Evolutionary conservation across 2,113 vertebrate genomes (phyloP).

Genomic region (Calidris pugnax): DNA sequence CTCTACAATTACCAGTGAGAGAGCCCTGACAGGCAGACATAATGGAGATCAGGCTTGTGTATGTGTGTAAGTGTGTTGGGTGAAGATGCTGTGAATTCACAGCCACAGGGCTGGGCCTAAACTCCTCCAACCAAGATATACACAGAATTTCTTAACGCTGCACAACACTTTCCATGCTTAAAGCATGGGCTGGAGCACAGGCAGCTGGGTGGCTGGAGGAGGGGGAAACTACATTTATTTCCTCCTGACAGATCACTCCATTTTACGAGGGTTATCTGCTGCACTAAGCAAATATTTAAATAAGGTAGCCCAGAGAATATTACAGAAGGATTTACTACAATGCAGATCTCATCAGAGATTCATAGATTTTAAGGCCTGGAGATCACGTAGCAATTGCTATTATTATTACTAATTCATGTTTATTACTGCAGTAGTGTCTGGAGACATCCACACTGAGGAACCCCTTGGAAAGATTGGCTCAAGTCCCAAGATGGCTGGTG

Average conservation of each 20-base stretch:
- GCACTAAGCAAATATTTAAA: slow-evolving; percentile 66
- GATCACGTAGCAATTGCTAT: background rate
- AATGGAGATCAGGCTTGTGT: background rate
- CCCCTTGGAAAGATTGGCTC: background rate
- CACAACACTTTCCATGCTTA: background rate
- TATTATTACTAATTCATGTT: background rate
- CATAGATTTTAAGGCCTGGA: background rate
- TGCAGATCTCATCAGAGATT: background rate
- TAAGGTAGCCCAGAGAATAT: slow-evolving; percentile 18
- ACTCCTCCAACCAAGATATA: background rate
- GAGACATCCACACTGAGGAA: background rate
- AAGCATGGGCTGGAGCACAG: background rate
- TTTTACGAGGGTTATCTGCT: slow-evolving; percentile 27
- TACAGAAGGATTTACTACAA: slow-evolving; percentile 23
- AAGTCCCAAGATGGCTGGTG: rapidly evolving
- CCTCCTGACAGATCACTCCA: slow-evolving; percentile 25
- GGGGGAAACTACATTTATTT: slow-evolving; percentile 40
- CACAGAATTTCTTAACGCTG: background rate
- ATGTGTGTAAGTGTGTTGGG: background rate
- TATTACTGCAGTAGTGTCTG: background rate
- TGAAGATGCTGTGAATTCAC: slow-evolving; percentile 5
- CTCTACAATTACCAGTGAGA: background rate
- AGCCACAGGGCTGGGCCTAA: background rate
- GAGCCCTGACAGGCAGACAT: background rate
- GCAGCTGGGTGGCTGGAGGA: background rate